Evolutionary conservation across 1,140 invertebrate species (phyloP).

Genomic region (Melanaphis sacchari): DNA sequence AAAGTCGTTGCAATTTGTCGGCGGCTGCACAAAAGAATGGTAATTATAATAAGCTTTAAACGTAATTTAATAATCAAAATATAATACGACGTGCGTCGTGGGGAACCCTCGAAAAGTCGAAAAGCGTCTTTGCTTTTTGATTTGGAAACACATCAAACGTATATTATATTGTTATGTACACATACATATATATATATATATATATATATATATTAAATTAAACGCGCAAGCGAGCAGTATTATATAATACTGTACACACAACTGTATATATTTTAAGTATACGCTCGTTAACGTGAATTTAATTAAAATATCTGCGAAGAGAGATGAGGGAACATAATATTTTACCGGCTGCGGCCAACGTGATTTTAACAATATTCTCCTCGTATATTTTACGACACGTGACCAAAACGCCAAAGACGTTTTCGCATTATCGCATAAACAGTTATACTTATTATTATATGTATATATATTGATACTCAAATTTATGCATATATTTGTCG

Average conservation of each 20-base stretch:
- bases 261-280: background rate
- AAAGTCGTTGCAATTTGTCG: background rate
- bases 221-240: background rate
- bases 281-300: slow-evolving; percentile 40
- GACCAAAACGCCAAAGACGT: background rate
- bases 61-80: slow-evolving; percentile 48
- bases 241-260: background rate
- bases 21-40: slow-evolving; percentile 39
- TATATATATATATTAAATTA: background rate
- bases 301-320: slow-evolving; percentile 31
- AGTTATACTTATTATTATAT: background rate
- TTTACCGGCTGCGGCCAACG: background rate
- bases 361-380: background rate
- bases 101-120: slow-evolving; percentile 24
- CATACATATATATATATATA: background rate
- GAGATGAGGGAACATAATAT: background rate
- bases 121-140: slow-evolving; percentile 51
- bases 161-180: slow-evolving; percentile 4
- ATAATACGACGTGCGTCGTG: background rate
- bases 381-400: background rate
- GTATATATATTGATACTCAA: background rate
- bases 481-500: background rate
- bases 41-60: slow-evolving; percentile 47
- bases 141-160: slow-evolving; percentile 56
- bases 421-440: background rate